These are phyloP conservation scores for Drosophila littoralis DNA, from an alignment of 1,140 invertebrate species.

Conservation along the genomic window DNA sequence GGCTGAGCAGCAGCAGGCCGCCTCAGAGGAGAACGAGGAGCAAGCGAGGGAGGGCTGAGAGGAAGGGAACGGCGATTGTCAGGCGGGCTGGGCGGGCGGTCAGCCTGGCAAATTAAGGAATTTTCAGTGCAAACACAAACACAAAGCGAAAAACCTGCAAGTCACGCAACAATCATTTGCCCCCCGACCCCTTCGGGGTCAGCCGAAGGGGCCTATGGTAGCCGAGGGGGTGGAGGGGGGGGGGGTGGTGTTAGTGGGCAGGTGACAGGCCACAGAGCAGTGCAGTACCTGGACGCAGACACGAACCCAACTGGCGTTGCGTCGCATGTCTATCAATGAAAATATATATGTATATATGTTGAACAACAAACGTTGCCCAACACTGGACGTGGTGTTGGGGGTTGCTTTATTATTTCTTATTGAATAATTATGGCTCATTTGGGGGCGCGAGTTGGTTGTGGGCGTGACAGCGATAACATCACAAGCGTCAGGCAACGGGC, in stretches of 20 bases:
- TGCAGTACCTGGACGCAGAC: no score
- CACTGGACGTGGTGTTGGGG: neutral
- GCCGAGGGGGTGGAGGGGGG: neutral
- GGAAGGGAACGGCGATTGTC: neutral
- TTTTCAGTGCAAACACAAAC: constrained; percentile 60
- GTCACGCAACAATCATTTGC: constrained; percentile 81
- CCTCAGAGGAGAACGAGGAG: no score
- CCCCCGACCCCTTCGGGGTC: constrained; percentile 33
- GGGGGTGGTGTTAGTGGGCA: no score
- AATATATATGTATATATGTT: constrained; percentile 41
- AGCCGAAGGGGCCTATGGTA: constrained; percentile 6
- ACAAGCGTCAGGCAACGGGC: constrained; percentile 26
- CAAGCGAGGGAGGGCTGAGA: neutral
- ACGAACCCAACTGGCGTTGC: constrained; percentile 7
- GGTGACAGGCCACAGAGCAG: no score
- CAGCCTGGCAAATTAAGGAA: constrained; percentile 79
- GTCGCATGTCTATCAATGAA: constrained; percentile 67
- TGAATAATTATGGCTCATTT: constrained; percentile 83
- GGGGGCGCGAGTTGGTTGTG: constrained; percentile 26
- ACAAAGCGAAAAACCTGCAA: constrained; percentile 63
- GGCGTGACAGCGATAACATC: constrained; percentile 62
- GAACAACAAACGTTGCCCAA: constrained; percentile 25
- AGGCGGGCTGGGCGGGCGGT: neutral
- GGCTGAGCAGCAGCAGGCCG: constrained; percentile 2
- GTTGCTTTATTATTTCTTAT: constrained; percentile 81